Percentiles rank a stretch among this genome's conserved stretches.
These are phyloP conservation scores for Podarcis lilfordi DNA, from an alignment of 2,797 vertebrate genomes.

Conservation along the genomic window DNA sequence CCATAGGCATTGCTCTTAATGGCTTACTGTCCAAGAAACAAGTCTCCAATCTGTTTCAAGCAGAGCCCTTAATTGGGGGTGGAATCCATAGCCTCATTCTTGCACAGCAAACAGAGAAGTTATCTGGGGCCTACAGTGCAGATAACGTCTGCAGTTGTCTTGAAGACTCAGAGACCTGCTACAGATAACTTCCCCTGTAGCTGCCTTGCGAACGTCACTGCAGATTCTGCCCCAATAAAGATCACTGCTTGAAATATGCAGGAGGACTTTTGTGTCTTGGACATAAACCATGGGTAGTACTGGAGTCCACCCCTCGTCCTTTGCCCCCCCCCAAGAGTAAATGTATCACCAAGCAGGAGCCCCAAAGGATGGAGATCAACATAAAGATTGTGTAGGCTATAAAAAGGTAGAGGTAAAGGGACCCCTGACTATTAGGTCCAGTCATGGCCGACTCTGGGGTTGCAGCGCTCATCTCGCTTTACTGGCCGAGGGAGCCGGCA, in stretches of 20 bases:
- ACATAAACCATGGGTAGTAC: not conserved
- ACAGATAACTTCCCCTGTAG: not conserved
- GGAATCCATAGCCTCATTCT: not conserved
- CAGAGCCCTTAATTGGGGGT: not conserved
- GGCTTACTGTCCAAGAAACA: not conserved
- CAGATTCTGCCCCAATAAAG: not conserved
- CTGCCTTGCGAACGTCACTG: not conserved
- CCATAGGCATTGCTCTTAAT: not conserved
- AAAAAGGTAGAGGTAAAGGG: too few relatives aligned
- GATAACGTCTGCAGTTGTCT: slow-evolving; percentile 11
- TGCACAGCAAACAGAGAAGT: not conserved
- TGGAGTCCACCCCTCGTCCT: not conserved
- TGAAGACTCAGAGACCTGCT: not conserved
- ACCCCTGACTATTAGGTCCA: too few relatives aligned
- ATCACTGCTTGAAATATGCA: not conserved
- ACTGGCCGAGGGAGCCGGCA: too few relatives aligned
- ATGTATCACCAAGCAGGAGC: too few relatives aligned
- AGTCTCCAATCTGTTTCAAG: not conserved
- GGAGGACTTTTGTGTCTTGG: not conserved
- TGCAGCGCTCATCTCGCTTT: too few relatives aligned
- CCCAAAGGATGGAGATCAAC: too few relatives aligned
- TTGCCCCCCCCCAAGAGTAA: too few relatives aligned
- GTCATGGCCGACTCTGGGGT: too few relatives aligned
- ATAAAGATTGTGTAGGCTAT: too few relatives aligned
- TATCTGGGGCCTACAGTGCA: not conserved